Conservation (phyloP, 2,797 vertebrate species). For the Lagodon rhomboides region DNA sequence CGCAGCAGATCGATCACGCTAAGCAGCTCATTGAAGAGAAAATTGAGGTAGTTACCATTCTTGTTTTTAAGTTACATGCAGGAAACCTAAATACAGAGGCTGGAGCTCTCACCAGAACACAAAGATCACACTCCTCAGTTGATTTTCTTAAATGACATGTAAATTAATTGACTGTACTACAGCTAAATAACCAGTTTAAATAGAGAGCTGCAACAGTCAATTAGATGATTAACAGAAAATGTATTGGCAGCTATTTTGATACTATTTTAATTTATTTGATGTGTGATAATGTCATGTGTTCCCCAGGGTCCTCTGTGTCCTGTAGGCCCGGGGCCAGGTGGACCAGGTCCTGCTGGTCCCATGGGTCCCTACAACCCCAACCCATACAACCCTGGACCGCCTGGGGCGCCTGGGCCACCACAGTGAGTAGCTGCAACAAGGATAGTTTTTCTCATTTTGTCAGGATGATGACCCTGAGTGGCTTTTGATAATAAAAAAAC, state of each 20-base stretch:
- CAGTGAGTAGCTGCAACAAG: slow-evolving; percentile 85
- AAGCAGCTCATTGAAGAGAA: slow-evolving; percentile 96
- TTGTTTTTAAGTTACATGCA: not conserved
- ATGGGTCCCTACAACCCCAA: slow-evolving; percentile 93
- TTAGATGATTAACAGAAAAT: not conserved
- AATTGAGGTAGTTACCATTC: slow-evolving; percentile 85
- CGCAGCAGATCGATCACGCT: slow-evolving; percentile 94
- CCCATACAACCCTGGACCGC: slow-evolving; percentile 91
- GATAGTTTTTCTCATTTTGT: not conserved
- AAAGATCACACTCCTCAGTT: not conserved
- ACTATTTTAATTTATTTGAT: not conserved
- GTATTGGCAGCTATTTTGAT: no score
- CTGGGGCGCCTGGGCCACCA: slow-evolving; percentile 85
- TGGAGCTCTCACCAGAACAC: not conserved
- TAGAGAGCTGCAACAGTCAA: not conserved
- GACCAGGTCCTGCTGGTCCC: slow-evolving; percentile 85
- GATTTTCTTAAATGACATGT: not conserved
- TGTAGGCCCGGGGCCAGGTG: slow-evolving; percentile 85
- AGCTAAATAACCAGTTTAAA: not conserved
- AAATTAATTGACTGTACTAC: not conserved
- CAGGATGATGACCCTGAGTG: not conserved
- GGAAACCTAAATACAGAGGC: no score
- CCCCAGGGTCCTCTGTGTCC: slow-evolving; percentile 90
- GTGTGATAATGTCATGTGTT: not conserved
- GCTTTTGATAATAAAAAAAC: not conserved